These are phyloP conservation scores for Galago senegalensis DNA, from an alignment of 2,797 vertebrate genomes.

Conservation along the genomic window DNA sequence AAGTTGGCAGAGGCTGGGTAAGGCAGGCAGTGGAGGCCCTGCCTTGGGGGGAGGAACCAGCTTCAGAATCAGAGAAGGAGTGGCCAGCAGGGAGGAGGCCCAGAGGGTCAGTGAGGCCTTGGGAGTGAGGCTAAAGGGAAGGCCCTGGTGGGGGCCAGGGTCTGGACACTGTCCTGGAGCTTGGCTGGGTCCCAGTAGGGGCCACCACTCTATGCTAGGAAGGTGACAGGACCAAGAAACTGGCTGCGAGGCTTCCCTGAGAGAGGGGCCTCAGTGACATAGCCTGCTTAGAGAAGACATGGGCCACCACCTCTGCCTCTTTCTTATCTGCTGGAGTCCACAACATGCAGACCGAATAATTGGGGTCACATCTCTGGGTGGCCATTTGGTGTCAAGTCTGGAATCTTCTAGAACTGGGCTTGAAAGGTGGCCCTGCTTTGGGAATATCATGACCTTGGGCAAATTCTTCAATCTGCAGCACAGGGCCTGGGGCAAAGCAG, in stretches of 20 bases:
- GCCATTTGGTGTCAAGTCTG: neutral
- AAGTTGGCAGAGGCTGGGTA: neutral
- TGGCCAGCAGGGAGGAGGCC: neutral
- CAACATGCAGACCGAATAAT: fast-evolving
- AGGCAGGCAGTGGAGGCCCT: fast-evolving
- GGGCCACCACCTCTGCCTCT: neutral
- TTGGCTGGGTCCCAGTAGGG: neutral
- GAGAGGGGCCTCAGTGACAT: neutral
- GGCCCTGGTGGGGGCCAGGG: neutral
- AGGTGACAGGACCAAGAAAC: neutral
- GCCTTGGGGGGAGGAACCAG: neutral
- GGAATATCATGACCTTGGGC: neutral
- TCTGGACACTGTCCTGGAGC: neutral
- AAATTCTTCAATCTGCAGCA: neutral
- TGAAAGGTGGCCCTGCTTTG: neutral
- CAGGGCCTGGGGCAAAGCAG: neutral
- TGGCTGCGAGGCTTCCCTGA: fast-evolving
- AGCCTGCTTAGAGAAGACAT: neutral
- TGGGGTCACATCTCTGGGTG: neutral
- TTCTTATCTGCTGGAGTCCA: neutral
- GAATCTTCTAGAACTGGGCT: neutral
- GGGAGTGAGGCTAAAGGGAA: neutral
- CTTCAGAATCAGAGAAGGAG: neutral
- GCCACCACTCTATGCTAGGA: fast-evolving
- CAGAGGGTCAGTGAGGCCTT: neutral